phyloP scores from a whole-genome alignment of 1,140 invertebrate species.

The Lepidurus packardi region DNA sequence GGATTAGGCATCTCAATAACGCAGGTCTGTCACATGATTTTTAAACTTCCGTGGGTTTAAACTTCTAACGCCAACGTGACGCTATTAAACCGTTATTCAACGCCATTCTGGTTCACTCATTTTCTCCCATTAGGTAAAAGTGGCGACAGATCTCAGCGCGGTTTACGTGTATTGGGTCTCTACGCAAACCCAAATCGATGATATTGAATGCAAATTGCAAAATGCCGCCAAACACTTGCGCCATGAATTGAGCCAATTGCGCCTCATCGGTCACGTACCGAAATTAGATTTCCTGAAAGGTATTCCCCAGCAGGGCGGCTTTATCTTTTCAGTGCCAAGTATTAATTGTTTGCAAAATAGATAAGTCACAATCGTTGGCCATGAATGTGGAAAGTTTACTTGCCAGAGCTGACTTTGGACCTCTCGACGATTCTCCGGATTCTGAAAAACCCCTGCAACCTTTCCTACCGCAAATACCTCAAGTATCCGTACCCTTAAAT shows the following conservation, averaged over 20 bases:
- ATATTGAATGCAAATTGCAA: not conserved
- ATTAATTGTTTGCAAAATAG: not conserved
- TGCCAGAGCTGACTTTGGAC: not conserved
- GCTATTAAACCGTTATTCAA: no score
- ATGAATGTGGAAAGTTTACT: not conserved
- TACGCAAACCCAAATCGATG: not conserved
- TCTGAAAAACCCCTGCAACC: not conserved
- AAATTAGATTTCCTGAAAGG: not conserved
- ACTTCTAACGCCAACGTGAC: not conserved
- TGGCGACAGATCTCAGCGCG: not conserved
- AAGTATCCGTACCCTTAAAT: not conserved
- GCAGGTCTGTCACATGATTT: not conserved
- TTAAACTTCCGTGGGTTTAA: not conserved
- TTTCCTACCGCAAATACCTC: not conserved
- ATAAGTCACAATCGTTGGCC: not conserved
- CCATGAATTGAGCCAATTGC: not conserved
- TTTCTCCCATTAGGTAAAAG: not conserved
- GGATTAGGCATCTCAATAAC: slow-evolving; percentile 3
- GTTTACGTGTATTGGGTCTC: not conserved
- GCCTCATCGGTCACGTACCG: not conserved
- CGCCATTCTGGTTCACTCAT: not conserved
- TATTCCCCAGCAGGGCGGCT: not conserved
- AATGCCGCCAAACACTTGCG: not conserved
- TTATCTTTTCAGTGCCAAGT: no score
- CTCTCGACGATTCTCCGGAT: not conserved